phyloP scores from a whole-genome alignment of 2,888 invertebrate genomes.

The Celastrina argiolus region DNA sequence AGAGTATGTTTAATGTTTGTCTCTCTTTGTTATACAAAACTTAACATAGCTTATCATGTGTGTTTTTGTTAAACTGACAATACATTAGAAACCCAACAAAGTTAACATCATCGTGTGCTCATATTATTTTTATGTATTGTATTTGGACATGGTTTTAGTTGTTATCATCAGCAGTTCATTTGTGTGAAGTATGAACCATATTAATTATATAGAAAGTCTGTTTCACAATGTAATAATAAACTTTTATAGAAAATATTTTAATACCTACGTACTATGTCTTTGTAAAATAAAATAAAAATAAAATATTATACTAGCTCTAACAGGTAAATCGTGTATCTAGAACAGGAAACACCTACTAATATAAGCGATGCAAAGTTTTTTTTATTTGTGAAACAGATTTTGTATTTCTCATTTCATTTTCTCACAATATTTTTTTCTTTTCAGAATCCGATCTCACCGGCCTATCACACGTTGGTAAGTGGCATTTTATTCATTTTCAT shows the following conservation, averaged over 20 bases:
- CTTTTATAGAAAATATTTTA: not conserved
- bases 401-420: constrained; percentile 43
- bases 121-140: not conserved
- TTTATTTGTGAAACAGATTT: constrained; percentile 42
- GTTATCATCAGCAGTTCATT: not conserved
- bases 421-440: constrained; percentile 64
- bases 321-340: too few relatives aligned
- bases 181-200: not conserved
- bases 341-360: not conserved
- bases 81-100: too few relatives aligned
- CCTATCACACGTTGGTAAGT: constrained; percentile 82
- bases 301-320: too few relatives aligned
- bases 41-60: not conserved
- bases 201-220: constrained; percentile 12
- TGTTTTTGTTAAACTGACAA: too few relatives aligned
- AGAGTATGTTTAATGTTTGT: not conserved
- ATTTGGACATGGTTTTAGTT: not conserved
- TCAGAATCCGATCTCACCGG: constrained; percentile 81
- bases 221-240: not conserved
- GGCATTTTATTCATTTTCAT: constrained; percentile 22
- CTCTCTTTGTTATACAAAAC: not conserved
- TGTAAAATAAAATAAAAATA: too few relatives aligned
- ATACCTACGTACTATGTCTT: too few relatives aligned
- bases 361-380: constrained; percentile 30
- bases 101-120: constrained; percentile 4